Evolutionary conservation across 1,140 invertebrate genomes (phyloP), one percentile per base, ranked within the genome.

Genomic region (Drosophila pachea): DNA sequence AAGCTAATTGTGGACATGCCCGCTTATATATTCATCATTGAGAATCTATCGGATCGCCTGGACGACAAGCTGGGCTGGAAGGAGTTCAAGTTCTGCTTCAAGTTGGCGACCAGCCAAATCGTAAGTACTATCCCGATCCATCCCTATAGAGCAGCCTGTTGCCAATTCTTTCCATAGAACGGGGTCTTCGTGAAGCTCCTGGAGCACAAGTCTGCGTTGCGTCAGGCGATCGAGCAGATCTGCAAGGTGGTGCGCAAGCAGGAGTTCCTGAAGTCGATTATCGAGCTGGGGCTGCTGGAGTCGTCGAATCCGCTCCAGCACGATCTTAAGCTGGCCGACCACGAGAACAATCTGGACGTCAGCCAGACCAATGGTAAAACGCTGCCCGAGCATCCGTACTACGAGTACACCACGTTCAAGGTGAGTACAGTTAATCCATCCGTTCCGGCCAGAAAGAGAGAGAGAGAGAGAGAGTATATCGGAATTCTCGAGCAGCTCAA

Each of bases 31-130:
- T 81, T 92, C 33, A 90, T 92, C 16, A 86, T 94, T 32, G 92
- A 93, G 87, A 93, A 94, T 83, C 84, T 93, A 11, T 91, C 91
- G 32, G 88, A 90, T 66, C 91, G 92, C 1, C 89, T 93, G 38
- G 92, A 93, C 74, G 92, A 93, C 62, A 92, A 92, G 73, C 86
- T 94, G 52, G 92, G 92, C 67, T 93, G 93, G 92, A 91, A 92
- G 62, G 93, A 94, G 81, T 94, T 93, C 89, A 94, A 94, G 76
- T 94, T 94, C 84, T 92, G 92, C 65, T 93, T 94, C 70, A 93
- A 94, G 90, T 89, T 93, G 49, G 92, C 92, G 11, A 93, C 93
- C 40, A 93, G 93, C 50, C 93, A 93, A 92, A 92, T 93, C 66
- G 93, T 94, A 92, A 90, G 7, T 48, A 66, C 8, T 14, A 8